Evolutionary conservation across 2,888 invertebrate species (phyloP), one percentile per base, ranked within the genome.

Genomic region (Eupithecia subumbrata): DNA sequence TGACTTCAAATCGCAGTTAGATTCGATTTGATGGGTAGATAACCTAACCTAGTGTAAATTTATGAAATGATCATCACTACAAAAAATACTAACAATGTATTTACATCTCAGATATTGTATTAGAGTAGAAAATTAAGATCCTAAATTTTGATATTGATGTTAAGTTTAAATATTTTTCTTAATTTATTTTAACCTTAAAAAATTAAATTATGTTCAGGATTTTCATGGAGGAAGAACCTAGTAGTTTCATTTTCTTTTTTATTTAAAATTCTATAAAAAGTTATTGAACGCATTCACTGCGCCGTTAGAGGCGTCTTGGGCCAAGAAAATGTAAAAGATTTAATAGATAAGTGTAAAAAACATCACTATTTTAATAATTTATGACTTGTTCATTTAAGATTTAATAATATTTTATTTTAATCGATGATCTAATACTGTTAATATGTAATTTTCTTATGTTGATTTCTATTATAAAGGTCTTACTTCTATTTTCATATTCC

Each of bases 31-130:
- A 60, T 60, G 25, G 4, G 12, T 22, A 56, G 11, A 3, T 22
- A n/a, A 8, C 16, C 3, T 7, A 45, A 22, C 25, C 9, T 40
- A 67, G 16, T 56, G 14, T 68, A n/a, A 43, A 45, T 14, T 5
- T 40, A 67, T 37, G 12, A 40, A 68, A 68, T 43, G 12, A 68
- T 43, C 22, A 68, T 68, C 68, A 45, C 67, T 12, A 64, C 11
- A 22, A 43, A 56, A 40, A 43, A 45, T 48, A 69, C 60, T 12
- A 25, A 14, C n/a, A 11, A 11, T 56, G 52, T 56, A 56, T 66
- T 66, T 69, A 48, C 25, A 48, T 69, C 48, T 69, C 68, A 68
- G 68, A 43, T 66, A 64, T 45, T 68, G 68, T 68, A 68, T 68
- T 68, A 40, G 43, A 45, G 22, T 68, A 68, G 68, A 68, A 43